Base-by-base conservation (phyloP, 2,113 vertebrate genomes). In the Puntigrus tetrazona region DNA sequence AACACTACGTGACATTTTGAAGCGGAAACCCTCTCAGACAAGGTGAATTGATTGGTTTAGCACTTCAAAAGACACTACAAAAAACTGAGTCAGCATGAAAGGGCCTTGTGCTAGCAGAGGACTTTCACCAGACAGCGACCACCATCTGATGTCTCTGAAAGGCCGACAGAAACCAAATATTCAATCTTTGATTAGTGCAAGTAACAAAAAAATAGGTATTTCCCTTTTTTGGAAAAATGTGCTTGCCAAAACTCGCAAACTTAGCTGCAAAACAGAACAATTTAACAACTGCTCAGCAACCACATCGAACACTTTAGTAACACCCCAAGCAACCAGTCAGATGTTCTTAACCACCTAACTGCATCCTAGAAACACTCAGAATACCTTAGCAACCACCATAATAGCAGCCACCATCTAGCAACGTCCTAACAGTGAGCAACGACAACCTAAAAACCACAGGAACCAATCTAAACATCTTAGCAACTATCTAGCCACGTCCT, bases 41-140 rank as follows among this genome's bases (percentile, higher is more conserved):
- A 38, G 72, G 36, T 31, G 61, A 63, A 84, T 38, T 55, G n/a
- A 84, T 65, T 79, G 50, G 36, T 86, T 76, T 70, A 84, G 77
- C 61, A 82, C 74, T 83, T 83, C 78, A 83, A 52, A 83, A 78
- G 36, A 52, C 4, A n/a, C 20, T 77, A 55, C 31, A 82, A 63
- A 81, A 70, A 22, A 78, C 72, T n/a, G 70, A 59, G 7, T 57
- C 31, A 80, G 78, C 59, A 84, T 84, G 43, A 84, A 84, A 84
- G 43, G 41, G 29, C 27, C 6, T 6, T 25, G 57, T 36, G 31
- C 20, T 63, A 34, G 61, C 43, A 77, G 57, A 84, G 57, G 61
- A 41, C 6, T 47, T 47, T 41, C 78, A 34, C 61, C 78, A 65
- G 38, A 50, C 78, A 29, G 61, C 41, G 67, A 50, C 41, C 29